A percentile compares a stretch with the other conserved stretches of the same genome.
phyloP scores from a whole-genome alignment of 2,113 vertebrate species.

The Pseudois nayaur region DNA sequence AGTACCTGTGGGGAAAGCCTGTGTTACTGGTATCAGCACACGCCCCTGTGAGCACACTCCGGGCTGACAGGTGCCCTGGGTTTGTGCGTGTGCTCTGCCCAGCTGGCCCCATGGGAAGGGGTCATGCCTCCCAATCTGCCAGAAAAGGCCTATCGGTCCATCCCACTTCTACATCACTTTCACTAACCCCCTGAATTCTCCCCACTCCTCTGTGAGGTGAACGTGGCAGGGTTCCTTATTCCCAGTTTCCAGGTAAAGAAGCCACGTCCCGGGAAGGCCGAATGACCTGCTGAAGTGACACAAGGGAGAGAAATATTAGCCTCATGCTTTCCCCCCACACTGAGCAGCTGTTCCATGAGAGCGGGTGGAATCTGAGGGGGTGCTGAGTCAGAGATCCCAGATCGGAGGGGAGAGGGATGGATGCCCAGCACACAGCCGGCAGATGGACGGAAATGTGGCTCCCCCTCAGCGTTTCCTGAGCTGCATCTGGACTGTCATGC shows the following conservation, averaged over 20 bases:
- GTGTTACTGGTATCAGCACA: rapidly evolving
- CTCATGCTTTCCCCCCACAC: rapidly evolving
- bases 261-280: not conserved
- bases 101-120: not conserved
- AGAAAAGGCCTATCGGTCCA: not conserved
- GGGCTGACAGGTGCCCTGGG: too few species aligned
- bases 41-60: not conserved
- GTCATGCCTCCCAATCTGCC: not conserved
- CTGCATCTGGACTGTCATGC: not conserved
- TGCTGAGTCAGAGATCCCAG: not conserved
- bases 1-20: rapidly evolving
- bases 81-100: not conserved
- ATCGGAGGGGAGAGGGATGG: not conserved
- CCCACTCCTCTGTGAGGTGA: not conserved
- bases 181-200: too few species aligned
- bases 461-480: not conserved
- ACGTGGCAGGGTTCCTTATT: not conserved
- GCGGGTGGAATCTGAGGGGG: not conserved
- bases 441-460: not conserved
- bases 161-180: too few species aligned
- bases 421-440: not conserved
- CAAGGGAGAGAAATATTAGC: not conserved
- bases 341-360: not conserved
- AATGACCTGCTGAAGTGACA: not conserved
- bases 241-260: not conserved